Conservation (phyloP, 2,113 vertebrate genomes). For the Pomatorhinus ruficollis region DNA sequence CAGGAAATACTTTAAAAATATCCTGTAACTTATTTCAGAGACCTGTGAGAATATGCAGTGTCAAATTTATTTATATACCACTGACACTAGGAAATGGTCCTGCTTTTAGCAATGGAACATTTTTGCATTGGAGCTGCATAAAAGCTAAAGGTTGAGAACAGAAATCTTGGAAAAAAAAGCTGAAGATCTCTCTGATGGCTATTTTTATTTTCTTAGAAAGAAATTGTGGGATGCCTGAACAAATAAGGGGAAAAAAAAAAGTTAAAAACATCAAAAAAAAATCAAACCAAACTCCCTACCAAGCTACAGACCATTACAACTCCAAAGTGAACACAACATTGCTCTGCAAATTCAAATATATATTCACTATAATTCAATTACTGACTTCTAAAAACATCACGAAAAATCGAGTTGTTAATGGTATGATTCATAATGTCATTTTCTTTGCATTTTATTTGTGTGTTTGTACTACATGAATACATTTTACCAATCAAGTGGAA, state of each 20-base stretch:
- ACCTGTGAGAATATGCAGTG: constrained; percentile 5
- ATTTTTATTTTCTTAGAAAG: not conserved
- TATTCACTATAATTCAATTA: not conserved
- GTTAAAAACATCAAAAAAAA: not conserved
- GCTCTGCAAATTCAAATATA: not conserved
- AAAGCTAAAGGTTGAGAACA: not conserved
- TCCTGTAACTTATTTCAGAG: not conserved
- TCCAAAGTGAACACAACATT: not conserved
- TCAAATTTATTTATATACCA: not conserved
- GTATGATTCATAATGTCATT: not conserved
- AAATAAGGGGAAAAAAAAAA: not conserved
- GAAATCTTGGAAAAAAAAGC: not conserved
- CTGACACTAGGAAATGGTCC: not conserved
- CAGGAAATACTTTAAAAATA: constrained; percentile 8
- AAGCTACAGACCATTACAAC: not conserved
- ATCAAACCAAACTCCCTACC: not conserved
- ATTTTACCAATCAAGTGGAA: not conserved
- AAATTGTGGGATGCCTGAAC: not conserved
- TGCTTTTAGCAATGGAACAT: not conserved
- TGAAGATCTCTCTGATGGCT: not conserved
- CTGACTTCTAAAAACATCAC: not conserved
- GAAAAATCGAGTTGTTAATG: not conserved
- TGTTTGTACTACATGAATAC: not conserved
- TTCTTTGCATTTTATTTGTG: not conserved
- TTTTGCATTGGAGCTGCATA: not conserved